These are phyloP conservation scores for Melanostigma gelatinosum DNA, from an alignment of 2,113 vertebrate species.

Conservation along the genomic window DNA sequence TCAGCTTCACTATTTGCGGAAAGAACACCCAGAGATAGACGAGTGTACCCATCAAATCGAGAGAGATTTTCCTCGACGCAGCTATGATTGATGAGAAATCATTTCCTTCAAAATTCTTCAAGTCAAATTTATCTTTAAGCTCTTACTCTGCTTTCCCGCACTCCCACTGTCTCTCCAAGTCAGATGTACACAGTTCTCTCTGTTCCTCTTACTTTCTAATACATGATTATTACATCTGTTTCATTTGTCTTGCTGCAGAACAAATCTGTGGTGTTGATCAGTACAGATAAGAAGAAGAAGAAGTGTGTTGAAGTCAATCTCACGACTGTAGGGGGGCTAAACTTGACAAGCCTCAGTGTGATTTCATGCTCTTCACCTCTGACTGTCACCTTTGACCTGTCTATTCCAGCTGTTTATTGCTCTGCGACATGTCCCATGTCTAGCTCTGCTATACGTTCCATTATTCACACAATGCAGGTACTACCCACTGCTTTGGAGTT, in stretches of 20 bases:
- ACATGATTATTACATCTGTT: not conserved
- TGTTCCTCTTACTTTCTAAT: not conserved
- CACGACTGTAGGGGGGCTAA: not conserved
- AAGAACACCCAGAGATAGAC: conserved; percentile 19
- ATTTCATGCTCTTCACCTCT: conserved; percentile 17
- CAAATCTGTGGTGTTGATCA: not conserved
- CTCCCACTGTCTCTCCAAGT: conserved; percentile 7
- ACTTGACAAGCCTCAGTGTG: not conserved
- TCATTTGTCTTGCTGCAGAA: not conserved
- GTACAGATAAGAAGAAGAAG: not conserved
- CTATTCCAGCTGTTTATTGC: not conserved
- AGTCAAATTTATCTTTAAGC: conserved; percentile 28
- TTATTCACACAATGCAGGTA: conserved; percentile 4
- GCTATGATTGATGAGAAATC: conserved; percentile 49
- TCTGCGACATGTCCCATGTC: conserved; percentile 11
- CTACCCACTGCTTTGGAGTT: conserved; percentile 6
- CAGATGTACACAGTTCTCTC: not conserved
- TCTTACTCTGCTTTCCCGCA: not conserved
- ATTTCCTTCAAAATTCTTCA: conserved; percentile 41
- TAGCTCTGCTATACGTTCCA: not conserved
- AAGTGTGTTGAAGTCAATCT: not conserved
- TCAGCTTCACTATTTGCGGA: conserved; percentile 32
- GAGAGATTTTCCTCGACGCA: conserved; percentile 32
- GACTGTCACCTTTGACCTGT: conserved; percentile 23
- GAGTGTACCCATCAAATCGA: conserved; percentile 18